Evolutionary conservation across 2,113 vertebrate species (phyloP).

Genomic region (Symphodus melops): DNA sequence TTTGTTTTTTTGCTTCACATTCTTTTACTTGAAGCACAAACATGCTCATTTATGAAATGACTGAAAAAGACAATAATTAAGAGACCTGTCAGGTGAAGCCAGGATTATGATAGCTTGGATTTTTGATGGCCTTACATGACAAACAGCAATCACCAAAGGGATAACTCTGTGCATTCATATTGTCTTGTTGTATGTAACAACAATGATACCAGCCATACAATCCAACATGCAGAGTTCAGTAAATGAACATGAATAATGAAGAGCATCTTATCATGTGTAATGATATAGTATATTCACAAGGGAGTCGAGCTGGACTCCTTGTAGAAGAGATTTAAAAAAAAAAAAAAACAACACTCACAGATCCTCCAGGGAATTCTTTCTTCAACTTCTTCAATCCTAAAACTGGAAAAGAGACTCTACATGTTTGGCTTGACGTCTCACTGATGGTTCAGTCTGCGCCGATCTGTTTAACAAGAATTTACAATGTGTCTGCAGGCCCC

Average conservation of each 20-base stretch:
- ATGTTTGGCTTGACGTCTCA: conserved; percentile 51
- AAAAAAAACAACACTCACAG: conserved; percentile 51
- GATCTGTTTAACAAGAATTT: conserved; percentile 53
- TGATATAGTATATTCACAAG: conserved; percentile 1
- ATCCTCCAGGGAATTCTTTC: conserved; percentile 25
- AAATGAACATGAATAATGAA: not conserved
- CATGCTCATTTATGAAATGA: no score
- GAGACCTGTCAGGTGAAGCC: no score
- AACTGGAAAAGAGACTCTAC: conserved; percentile 31
- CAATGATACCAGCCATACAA: not conserved
- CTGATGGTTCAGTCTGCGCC: conserved; percentile 43
- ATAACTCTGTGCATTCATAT: conserved; percentile 4
- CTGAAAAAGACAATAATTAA: no score
- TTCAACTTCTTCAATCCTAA: conserved; percentile 40
- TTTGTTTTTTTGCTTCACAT: no score
- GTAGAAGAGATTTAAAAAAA: conserved; percentile 26
- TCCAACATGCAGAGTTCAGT: not conserved
- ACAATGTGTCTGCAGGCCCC: conserved; percentile 46
- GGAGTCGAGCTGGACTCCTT: not conserved
- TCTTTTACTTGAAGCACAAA: no score
- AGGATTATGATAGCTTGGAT: not conserved
- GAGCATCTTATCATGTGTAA: conserved; percentile 3
- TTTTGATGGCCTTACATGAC: not conserved
- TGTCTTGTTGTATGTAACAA: conserved; percentile 11
- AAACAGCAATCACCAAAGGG: not conserved